Percentiles rank a stretch among this genome's conserved stretches.
Conservation (phyloP, 2,888 invertebrate genomes). For the Tipula helvola region DNA sequence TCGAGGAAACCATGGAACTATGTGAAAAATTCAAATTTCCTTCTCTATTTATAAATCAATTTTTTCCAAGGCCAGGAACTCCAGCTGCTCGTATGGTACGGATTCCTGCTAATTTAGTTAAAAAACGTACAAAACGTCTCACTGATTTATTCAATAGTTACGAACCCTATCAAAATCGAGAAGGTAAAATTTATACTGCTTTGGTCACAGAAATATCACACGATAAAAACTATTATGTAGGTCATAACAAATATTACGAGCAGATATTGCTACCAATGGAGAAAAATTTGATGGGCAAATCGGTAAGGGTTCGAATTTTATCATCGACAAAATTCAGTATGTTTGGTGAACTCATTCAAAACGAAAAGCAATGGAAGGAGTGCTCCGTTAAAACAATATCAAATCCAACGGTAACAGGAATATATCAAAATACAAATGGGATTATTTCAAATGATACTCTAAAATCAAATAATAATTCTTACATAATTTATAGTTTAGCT, state of each 20-base stretch:
- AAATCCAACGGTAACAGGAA: conserved; percentile 25
- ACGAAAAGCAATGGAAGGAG: conserved; percentile 42
- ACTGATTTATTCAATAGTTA: conserved; percentile 86
- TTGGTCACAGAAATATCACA: conserved; percentile 89
- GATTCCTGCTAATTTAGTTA: conserved; percentile 78
- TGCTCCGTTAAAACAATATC: conserved; percentile 26
- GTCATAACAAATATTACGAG: conserved; percentile 91
- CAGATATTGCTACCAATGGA: conserved; percentile 78
- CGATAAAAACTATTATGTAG: conserved; percentile 82
- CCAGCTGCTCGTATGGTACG: conserved; percentile 83
- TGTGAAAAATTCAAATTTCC: conserved; percentile 83
- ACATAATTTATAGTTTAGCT: conserved; percentile 27
- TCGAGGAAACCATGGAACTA: conserved; percentile 72
- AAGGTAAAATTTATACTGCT: conserved; percentile 50
- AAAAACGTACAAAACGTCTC: conserved; percentile 73
- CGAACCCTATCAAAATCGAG: conserved; percentile 56
- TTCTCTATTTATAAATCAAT: conserved; percentile 95
- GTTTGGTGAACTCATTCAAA: conserved; percentile 51
- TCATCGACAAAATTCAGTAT: conserved; percentile 64
- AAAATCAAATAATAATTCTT: conserved; percentile 14
- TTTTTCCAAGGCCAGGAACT: conserved; percentile 91
- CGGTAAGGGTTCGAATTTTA: conserved; percentile 62
- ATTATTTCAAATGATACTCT: conserved; percentile 26
- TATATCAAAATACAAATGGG: conserved; percentile 23
- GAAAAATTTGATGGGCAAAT: conserved; percentile 66